Conservation (phyloP, 92 coral and sea anemone genomes). For the Pocillopora meandrina region DNA sequence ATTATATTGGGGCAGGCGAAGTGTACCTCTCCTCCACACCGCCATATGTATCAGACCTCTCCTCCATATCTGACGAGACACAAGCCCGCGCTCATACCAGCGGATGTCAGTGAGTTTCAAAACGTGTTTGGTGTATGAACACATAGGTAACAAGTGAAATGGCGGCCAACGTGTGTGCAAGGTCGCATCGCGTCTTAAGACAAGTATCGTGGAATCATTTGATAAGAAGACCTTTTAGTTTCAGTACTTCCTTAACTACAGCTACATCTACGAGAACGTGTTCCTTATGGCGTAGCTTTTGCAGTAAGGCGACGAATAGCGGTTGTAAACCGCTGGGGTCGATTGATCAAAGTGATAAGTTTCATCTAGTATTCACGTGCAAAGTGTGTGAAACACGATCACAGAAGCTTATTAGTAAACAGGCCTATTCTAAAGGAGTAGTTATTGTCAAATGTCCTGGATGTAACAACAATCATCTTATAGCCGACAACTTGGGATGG, state of each 20-base stretch:
- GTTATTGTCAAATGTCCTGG: conserved; percentile 95
- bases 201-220: conserved; percentile 11
- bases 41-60: conserved; percentile 13
- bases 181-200: neutral
- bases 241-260: neutral
- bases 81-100: neutral
- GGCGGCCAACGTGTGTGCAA: conserved; percentile 28
- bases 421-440: conserved; percentile 88
- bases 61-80: neutral
- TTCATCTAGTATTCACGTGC: conserved; percentile 90
- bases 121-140: neutral
- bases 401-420: conserved; percentile 79
- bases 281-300: conserved; percentile 24
- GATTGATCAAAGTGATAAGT: conserved; percentile 41
- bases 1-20: neutral
- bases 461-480: conserved; percentile 87
- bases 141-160: conserved; percentile 11
- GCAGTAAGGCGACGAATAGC: conserved; percentile 13
- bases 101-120: neutral
- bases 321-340: conserved; percentile 36
- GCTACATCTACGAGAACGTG: neutral
- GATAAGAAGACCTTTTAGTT: neutral
- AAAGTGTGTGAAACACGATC: conserved; percentile 91
- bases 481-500: conserved; percentile 96
- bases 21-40: neutral